phyloP scores from a whole-genome alignment of 1,140 invertebrate genomes.

The Tachypleus tridentatus region DNA sequence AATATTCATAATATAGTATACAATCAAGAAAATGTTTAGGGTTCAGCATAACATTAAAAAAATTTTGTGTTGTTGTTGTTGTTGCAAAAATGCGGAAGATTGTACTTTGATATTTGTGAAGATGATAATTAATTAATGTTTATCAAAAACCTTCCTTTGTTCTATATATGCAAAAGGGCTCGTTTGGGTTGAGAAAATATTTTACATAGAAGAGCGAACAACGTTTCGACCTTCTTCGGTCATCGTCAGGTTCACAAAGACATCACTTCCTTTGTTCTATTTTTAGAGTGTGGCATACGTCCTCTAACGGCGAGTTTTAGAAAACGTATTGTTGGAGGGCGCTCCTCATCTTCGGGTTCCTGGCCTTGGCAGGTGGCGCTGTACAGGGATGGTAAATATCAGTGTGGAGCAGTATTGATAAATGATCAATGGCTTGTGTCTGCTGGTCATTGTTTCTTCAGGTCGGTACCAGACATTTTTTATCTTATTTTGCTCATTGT shows the following conservation, averaged over 20 bases:
- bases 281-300: conserved; percentile 52
- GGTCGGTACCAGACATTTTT: conserved; percentile 35
- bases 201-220: too few relatives aligned
- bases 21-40: too few relatives aligned
- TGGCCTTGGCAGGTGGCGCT: conserved; percentile 11
- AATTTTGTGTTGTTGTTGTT: too few relatives aligned
- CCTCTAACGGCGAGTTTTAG: conserved; percentile 48
- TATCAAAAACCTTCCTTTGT: conserved; percentile 37
- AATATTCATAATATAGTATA: too few relatives aligned
- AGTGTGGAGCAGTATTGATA: conserved; percentile 64
- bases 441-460: conserved; percentile 68
- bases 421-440: conserved; percentile 57
- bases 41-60: too few relatives aligned
- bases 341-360: neutral
- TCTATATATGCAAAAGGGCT: too few relatives aligned
- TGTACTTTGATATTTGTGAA: neutral
- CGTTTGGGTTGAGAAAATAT: too few relatives aligned
- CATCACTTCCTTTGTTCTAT: conserved; percentile 37
- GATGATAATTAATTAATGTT: conserved; percentile 36
- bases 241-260: neutral
- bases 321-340: conserved; percentile 10
- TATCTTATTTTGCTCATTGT: too few relatives aligned
- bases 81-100: neutral
- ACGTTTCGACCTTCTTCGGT: neutral
- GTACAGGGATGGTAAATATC: conserved; percentile 62